Conservation (phyloP, 2,113 vertebrate species). For the Guaruba guarouba region DNA sequence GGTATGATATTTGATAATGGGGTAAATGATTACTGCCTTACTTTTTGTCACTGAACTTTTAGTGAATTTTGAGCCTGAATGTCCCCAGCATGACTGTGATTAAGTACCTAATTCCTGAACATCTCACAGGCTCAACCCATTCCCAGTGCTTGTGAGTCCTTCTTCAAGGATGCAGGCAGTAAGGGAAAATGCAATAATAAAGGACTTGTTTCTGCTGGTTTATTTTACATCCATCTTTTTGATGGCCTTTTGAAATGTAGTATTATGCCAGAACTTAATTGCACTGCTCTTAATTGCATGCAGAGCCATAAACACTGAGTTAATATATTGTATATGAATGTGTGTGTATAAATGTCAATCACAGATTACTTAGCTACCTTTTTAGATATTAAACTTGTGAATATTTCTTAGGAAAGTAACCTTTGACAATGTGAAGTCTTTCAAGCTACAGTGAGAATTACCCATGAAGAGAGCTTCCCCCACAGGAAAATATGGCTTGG, state of each 20-base stretch:
- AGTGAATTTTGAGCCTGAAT: background rate
- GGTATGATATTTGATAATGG: background rate
- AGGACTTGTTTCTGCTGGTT: background rate
- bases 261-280: conserved; percentile 19
- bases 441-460: background rate
- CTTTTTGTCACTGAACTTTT: background rate
- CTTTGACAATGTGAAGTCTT: background rate
- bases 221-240: background rate
- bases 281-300: conserved; percentile 2
- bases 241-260: background rate
- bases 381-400: background rate
- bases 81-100: background rate
- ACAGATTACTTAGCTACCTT: background rate
- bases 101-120: background rate
- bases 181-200: background rate
- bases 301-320: background rate
- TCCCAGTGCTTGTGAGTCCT: background rate
- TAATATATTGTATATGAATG: background rate
- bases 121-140: background rate
- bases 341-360: background rate
- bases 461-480: background rate
- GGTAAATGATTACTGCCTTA: background rate
- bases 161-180: background rate
- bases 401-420: background rate
- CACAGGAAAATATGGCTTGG: background rate